Evolutionary conservation across 2,113 vertebrate species (phyloP), one percentile per base, ranked within the genome.

Genomic region (Passer domesticus): DNA sequence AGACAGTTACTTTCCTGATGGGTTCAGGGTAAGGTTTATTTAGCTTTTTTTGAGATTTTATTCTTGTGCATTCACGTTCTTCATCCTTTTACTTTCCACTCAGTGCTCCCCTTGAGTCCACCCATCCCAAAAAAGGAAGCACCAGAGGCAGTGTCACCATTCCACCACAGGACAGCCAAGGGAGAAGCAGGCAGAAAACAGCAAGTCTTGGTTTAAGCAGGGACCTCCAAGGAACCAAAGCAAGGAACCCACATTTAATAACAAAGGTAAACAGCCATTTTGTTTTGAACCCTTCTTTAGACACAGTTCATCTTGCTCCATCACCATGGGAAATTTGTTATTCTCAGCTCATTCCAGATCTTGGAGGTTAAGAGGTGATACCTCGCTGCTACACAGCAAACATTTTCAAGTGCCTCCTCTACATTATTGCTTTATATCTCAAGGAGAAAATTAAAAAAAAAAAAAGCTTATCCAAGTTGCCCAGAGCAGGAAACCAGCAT

Each of bases 291-390:
- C 17, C 66, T 67, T 82, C 18, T 68, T 84, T 28, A 24, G 46
- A 64, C 21, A 58, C 13, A 76, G 43, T 73, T 46, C 20, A 21
- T 21, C 43, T 44, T 68, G 28, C 18, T 69, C 50, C 47, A 66
- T 30, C 25, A 62, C 47, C 53, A 24, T 0, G 3, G 15, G 15
- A 60, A 94, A 37, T 76, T 59, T 82, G 21, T 43, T 58, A 41
- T 39, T 83, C 25, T 66, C 9, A 6, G 56, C 39, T 87, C 69
- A 83, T 62, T 39, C 33, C 30, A 1, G 14, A 64, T 23, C 62
- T 59, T 28, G 33, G 22, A 82, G 74, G 70, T 47, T 0, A 0
- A 0, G 37, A 83, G 66, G 44, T 1, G 7, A 52, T 47, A 69
- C 27, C 58, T 76, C 0, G 0, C 30, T 5, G 10, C 41, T 76